Conservation (phyloP, 1,140 invertebrate genomes). For the Caenorhabditis latens region DNA sequence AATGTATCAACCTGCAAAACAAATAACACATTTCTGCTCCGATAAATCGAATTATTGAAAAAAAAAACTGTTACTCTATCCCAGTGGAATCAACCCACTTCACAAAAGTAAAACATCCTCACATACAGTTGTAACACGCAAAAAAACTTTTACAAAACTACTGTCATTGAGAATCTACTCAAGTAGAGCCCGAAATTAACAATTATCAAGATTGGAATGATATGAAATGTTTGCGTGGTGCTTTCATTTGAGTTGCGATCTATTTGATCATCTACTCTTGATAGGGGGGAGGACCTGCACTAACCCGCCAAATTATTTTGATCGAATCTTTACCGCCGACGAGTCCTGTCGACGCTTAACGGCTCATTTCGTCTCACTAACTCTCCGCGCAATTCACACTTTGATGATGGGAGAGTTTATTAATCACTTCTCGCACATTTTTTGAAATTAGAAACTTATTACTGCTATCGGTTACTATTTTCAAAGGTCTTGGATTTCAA, state of each 20-base stretch:
- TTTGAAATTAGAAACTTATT: not conserved
- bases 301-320: slow-evolving; percentile 48
- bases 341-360: slow-evolving; percentile 38
- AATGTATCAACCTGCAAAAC: too few relatives aligned
- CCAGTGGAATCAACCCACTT: not conserved
- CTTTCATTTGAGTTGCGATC: slow-evolving; percentile 47
- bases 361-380: slow-evolving; percentile 6
- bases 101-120: not conserved
- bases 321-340: slow-evolving; percentile 29
- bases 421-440: not conserved
- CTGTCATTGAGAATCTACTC: slow-evolving; percentile 1
- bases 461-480: not conserved
- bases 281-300: slow-evolving; percentile 12
- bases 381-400: slow-evolving; percentile 35
- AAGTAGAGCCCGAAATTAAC: slow-evolving; percentile 38
- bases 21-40: too few relatives aligned
- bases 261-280: slow-evolving; percentile 54
- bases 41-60: too few relatives aligned
- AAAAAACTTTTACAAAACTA: slow-evolving; percentile 21
- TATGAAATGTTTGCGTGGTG: slow-evolving; percentile 39
- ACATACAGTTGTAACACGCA: not conserved
- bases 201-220: slow-evolving; percentile 39
- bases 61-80: not conserved
- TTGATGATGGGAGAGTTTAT: not conserved
- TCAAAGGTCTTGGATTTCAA: not conserved